Evolutionary conservation across 2,888 invertebrate species (phyloP), one percentile per base, ranked within the genome.

Genomic region (Polylopha cassiicola): DNA sequence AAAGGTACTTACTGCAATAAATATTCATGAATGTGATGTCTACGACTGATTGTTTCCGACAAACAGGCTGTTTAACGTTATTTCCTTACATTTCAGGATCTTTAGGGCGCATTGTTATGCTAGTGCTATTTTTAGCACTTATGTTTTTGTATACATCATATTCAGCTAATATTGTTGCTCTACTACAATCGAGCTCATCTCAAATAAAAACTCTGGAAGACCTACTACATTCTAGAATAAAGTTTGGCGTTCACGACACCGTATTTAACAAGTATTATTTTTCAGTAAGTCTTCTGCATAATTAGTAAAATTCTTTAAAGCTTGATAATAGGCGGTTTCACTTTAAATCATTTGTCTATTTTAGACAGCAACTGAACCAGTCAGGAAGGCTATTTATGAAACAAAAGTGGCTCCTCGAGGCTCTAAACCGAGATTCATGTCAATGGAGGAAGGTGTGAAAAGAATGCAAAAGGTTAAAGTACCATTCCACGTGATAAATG

Each of bases 81-180:
- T n/a, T n/a, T n/a, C n/a, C n/a, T n/a, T n/a, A n/a, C n/a, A 39
- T 73, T 52, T 49, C 77, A 86, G 86, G 86, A 17, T 67, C 75
- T 1, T 52, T 85, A 5, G 87, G 89, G 0, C 84, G 92, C 14
- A 84, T 91, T 10, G 89, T 91, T 1, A 86, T 90, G 51, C 72
- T 92, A 37, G 76, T 90, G 23, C 71, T 90, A 0, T 89, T 91
- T 49, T 61, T 90, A 4, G 82, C 90, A 0, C 70, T 90, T 2
- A 88, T 92, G 78, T 92, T 92, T 52, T 73, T 93, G 0, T 92
- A 92, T 60, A 90, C 91, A 0, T 91, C 92, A 0, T 93, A 92
- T 57, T 89, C 92, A 0, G 92, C 92, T 0, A 92, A 92, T 54
- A 92, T 93, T 28, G 92, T 93, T 0, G 91, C 92, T 1, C 68